These are phyloP conservation scores for Brachymystax lenok DNA, from an alignment of 2,797 vertebrate species.

Conservation along the genomic window DNA sequence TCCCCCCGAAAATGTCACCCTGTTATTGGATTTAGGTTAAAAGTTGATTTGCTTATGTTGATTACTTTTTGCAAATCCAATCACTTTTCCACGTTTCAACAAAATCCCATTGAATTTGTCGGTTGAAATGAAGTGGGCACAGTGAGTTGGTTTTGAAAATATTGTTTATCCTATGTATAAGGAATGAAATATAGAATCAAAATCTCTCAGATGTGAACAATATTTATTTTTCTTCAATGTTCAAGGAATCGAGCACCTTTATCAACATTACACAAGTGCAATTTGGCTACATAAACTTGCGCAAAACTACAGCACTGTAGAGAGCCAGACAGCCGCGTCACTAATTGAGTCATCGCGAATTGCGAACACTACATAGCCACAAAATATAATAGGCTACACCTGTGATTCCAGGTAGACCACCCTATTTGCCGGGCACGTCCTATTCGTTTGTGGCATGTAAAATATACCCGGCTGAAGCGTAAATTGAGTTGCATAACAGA, in stretches of 20 bases:
- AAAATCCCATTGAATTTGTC: too few species aligned
- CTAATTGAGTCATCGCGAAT: too few species aligned
- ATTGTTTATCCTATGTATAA: not conserved
- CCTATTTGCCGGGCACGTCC: constrained; percentile 6
- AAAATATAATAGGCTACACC: not conserved
- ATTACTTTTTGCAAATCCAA: too few species aligned
- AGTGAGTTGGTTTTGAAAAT: too few species aligned
- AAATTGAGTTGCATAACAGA: constrained; percentile 46
- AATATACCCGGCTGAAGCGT: constrained; percentile 37
- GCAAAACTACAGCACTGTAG: too few species aligned
- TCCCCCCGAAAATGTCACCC: too few species aligned
- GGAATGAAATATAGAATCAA: constrained; percentile 2
- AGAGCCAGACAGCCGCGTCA: too few species aligned
- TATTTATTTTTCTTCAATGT: not conserved
- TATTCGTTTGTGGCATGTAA: constrained; percentile 27
- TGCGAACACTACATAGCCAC: too few species aligned
- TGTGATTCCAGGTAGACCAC: constrained; percentile 15
- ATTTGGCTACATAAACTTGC: not conserved
- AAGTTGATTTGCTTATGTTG: too few species aligned
- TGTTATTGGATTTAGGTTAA: too few species aligned
- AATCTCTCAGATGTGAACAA: not conserved
- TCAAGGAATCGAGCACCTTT: not conserved
- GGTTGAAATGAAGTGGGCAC: too few species aligned
- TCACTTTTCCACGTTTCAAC: too few species aligned
- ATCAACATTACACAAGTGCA: constrained; percentile 7